A percentile compares a stretch with the other conserved stretches of the same genome.
Conservation (phyloP, 1,140 invertebrate species). For the Trachymyrmex cornetzi region DNA sequence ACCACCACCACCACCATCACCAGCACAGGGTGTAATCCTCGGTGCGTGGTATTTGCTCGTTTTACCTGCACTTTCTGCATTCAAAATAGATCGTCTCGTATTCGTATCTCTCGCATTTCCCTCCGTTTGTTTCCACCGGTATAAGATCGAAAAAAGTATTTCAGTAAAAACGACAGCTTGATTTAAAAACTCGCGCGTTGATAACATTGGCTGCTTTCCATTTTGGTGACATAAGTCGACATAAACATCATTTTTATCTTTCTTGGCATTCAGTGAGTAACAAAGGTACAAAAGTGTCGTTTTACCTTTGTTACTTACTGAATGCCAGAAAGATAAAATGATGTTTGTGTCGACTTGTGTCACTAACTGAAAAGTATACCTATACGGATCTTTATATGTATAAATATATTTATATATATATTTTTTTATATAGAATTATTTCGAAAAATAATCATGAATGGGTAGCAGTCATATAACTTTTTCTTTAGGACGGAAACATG, state of each 20-base stretch:
- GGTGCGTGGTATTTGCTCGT: background rate
- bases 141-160: background rate
- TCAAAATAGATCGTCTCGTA: background rate
- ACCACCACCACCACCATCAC: too few relatives aligned
- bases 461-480: too few relatives aligned
- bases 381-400: background rate
- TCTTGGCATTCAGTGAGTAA: too few relatives aligned
- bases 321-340: too few relatives aligned
- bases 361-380: too few relatives aligned
- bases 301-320: too few relatives aligned
- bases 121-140: background rate
- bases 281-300: too few relatives aligned
- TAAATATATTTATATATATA: background rate
- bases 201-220: too few relatives aligned
- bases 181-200: background rate
- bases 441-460: background rate
- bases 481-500: too few relatives aligned
- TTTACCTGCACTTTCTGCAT: conserved; percentile 1
- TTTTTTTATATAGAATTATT: background rate
- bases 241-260: too few relatives aligned
- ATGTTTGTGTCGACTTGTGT: too few relatives aligned
- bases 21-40: conserved; percentile 15
- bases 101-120: background rate
- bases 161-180: background rate
- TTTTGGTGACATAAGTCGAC: too few relatives aligned